Base-by-base conservation (phyloP, 1,140 invertebrate genomes). In the Amyelois transitella region DNA sequence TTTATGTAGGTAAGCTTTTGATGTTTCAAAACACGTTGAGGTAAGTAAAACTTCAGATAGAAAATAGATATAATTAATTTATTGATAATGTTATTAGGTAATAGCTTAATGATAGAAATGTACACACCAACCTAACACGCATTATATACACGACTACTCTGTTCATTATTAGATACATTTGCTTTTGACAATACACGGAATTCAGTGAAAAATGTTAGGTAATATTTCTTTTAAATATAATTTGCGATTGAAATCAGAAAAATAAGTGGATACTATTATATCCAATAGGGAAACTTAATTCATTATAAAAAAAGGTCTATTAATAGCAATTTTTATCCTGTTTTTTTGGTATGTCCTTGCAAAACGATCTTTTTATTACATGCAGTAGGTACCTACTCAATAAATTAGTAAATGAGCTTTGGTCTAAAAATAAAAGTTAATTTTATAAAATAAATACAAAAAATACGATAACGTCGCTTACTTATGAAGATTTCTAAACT, bases 61-160 rank as follows among this genome's bases (percentile, higher is more conserved):
- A 81, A 82, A 82, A 82, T 80, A 80, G 71, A 69, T 74, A 71
- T 68, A 77, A 75, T 81, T 78, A 80, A 72, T 82, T 80, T 80
- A 82, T 77, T 80, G 75, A 78, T 74, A 74, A 66, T 62, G 57
- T 61, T 60, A 64, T 64, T n/a, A 73, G 55, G 53, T 72, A 74
- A 53, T 67, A 66, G 25, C 52, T 69, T 71, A 72, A 66, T 59
- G 57, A 67, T 77, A 73, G 58, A 72, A 80, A 79, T 78, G 58
- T 78, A 79, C 75, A 83, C 73, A 76, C 74, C 62, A 62, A 69
- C 43, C 38, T 68, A 68, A 63, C 60, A 73, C 68, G 60, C 64
- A 56, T 55, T 44, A 47, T 75, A 71, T 72, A 69, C 69, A 71
- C 67, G 72, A 53, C 53, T 58, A 43, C 8, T 21, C 64, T 71